Evolutionary conservation across 2,113 vertebrate species (phyloP), one percentile per base, ranked within the genome.

Genomic region (Gobius niger): DNA sequence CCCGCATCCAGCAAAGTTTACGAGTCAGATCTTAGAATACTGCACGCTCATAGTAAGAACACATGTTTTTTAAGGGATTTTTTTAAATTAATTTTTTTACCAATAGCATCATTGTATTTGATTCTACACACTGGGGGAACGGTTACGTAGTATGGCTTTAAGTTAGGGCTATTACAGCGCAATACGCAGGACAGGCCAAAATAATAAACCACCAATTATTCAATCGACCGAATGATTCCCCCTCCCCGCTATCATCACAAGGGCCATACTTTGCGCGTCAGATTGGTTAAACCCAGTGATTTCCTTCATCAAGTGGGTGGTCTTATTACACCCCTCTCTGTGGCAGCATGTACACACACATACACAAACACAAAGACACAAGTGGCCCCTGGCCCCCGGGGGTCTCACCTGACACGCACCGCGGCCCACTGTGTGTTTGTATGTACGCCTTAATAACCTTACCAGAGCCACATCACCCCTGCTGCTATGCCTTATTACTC

Each of bases 401-500:
- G 84, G 67, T 75, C 64, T 82, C 72, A 84, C 84, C 85, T 87
- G 78, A 53, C 81, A 72, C 75, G 63, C 74, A 70, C 63, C 70
- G 68, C 66, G 70, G 80, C 57, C 8, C 75, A 57, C 72, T 83
- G 67, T 86, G 87, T 85, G 84, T 87, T 72, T 82, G 88, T 89
- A 73, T 74, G 84, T 73, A 80, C 84, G 85, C 70, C 73, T 80
- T 82, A 85, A 88, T 88, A 81, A 83, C 83, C 83, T 83, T 51
- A 85, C 77, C 34, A 54, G 70, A 63, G 61, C 77, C 69, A 63
- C 76, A 68, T 80, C 71, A 71, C 82, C 85, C 83, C 86, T 75
- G 81, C 86, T 84, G 85, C 78, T 85, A 76, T n/a, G 47, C 67
- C 80, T 82, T 89, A 83, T 89, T 85, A 82, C 77, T 72, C 84